These are phyloP conservation scores for Protaetia brevitarsis DNA, from an alignment of 1,140 invertebrate genomes.

Conservation along the genomic window DNA sequence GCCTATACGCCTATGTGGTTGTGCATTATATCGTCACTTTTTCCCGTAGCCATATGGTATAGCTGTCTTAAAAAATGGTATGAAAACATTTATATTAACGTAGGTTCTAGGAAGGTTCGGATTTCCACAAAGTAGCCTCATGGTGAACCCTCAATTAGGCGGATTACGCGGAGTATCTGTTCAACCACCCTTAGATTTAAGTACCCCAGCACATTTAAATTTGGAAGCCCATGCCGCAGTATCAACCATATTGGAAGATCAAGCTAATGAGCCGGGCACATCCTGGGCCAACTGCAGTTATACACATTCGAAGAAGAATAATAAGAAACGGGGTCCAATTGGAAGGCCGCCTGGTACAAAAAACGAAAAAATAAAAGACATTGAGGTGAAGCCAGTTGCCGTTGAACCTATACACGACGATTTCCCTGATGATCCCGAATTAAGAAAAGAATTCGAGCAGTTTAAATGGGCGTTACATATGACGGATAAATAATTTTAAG, in stretches of 20 bases:
- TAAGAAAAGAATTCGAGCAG: slow-evolving; percentile 43
- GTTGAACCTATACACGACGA: slow-evolving; percentile 30
- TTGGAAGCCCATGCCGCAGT: slow-evolving; percentile 31
- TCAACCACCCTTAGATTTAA: slow-evolving; percentile 11
- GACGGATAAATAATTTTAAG: background rate
- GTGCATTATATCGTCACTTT: no score
- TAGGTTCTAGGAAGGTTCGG: slow-evolving; percentile 45
- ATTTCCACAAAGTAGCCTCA: slow-evolving; percentile 39
- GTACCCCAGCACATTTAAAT: background rate
- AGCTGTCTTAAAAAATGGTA: no score
- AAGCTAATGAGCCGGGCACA: background rate
- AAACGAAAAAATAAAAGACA: slow-evolving; percentile 26
- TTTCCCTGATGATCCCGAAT: slow-evolving; percentile 46
- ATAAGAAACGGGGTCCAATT: slow-evolving; percentile 16
- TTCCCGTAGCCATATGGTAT: no score
- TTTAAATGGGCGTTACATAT: slow-evolving; percentile 32
- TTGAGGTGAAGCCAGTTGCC: background rate
- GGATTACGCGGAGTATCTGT: slow-evolving; percentile 35
- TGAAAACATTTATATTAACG: background rate
- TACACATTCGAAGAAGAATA: slow-evolving; percentile 18
- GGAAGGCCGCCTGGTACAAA: slow-evolving; percentile 32
- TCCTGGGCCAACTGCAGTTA: background rate
- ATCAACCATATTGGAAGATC: slow-evolving; percentile 26
- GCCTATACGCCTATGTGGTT: no score
- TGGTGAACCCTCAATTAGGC: slow-evolving; percentile 47